Evolutionary conservation across 1,140 invertebrate genomes (phyloP).

Genomic region (Zaprionus kolodkinae): DNA sequence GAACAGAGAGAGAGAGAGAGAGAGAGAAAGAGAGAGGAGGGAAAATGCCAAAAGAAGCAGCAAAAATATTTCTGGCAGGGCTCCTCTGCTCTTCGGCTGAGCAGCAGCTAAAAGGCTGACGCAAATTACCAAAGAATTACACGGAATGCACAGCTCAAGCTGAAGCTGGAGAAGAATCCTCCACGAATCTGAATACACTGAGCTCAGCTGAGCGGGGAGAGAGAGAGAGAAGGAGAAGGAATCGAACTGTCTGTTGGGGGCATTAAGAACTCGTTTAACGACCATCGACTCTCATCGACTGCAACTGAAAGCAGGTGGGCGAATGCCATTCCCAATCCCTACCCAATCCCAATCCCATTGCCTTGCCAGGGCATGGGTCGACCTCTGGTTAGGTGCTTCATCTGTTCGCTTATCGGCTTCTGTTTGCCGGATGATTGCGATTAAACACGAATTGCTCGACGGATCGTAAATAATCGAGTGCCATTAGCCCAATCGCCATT

Average conservation of each 20-base stretch:
- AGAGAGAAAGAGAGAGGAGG: neutral
- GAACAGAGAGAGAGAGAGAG: slow-evolving; percentile 10
- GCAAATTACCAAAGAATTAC: slow-evolving; percentile 67
- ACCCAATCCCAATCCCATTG: neutral
- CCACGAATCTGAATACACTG: slow-evolving; percentile 31
- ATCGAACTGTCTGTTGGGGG: slow-evolving; percentile 41
- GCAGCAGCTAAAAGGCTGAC: slow-evolving; percentile 43
- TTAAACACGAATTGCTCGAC: slow-evolving; percentile 63
- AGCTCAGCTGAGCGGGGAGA: neutral
- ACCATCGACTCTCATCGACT: slow-evolving; percentile 17
- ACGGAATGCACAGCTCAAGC: slow-evolving; percentile 36
- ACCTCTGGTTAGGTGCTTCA: slow-evolving; percentile 38
- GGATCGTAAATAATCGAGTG: slow-evolving; percentile 65
- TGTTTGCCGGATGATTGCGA: slow-evolving; percentile 58
- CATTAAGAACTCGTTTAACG: slow-evolving; percentile 67
- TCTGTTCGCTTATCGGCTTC: slow-evolving; percentile 53
- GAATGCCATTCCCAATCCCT: neutral
- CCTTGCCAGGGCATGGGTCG: neutral
- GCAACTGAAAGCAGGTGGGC: slow-evolving; percentile 24
- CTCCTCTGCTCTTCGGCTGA: slow-evolving; percentile 3
- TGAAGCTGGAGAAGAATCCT: neutral
- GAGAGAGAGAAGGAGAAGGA: neutral
- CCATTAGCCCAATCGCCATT: slow-evolving; percentile 54
- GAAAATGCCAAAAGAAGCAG: slow-evolving; percentile 1
- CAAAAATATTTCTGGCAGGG: slow-evolving; percentile 33